These are phyloP conservation scores for Drosophila colorata DNA, from an alignment of 2,888 invertebrate species.

Conservation along the genomic window DNA sequence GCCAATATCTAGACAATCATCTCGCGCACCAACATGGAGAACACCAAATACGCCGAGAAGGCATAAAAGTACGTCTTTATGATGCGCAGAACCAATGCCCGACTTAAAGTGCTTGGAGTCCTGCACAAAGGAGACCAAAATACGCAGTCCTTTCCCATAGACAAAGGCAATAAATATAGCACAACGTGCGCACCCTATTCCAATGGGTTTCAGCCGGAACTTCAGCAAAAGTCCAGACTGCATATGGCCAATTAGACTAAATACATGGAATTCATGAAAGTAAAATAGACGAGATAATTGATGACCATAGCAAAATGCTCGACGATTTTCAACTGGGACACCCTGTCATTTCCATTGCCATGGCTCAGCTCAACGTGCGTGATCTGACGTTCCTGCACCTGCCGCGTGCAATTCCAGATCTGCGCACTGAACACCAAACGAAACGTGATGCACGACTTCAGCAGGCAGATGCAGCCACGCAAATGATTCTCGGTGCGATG, in stretches of 20 bases:
- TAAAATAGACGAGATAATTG: slow-evolving; percentile 77
- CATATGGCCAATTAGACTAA: slow-evolving; percentile 75
- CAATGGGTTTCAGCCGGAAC: slow-evolving; percentile 61
- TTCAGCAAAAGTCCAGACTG: slow-evolving; percentile 76
- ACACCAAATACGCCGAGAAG: slow-evolving; percentile 69
- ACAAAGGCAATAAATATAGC: slow-evolving; percentile 51
- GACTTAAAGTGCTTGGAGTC: slow-evolving; percentile 77
- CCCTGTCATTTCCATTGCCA: slow-evolving; percentile 35
- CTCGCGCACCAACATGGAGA: slow-evolving; percentile 76
- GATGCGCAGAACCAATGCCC: slow-evolving; percentile 73
- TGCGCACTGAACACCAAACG: slow-evolving; percentile 72
- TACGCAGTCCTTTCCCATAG: slow-evolving; percentile 63
- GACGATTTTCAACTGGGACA: slow-evolving; percentile 57
- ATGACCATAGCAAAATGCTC: slow-evolving; percentile 74
- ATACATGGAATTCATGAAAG: slow-evolving; percentile 77
- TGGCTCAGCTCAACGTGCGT: slow-evolving; percentile 72
- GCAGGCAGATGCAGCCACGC: slow-evolving; percentile 82
- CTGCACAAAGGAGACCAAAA: slow-evolving; percentile 70
- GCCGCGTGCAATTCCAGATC: slow-evolving; percentile 62
- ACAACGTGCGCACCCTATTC: slow-evolving; percentile 71
- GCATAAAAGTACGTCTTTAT: slow-evolving; percentile 77
- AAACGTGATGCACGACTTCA: slow-evolving; percentile 83
- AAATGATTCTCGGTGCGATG: slow-evolving; percentile 67
- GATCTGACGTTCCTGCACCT: slow-evolving; percentile 43
- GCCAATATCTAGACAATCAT: slow-evolving; percentile 77